phyloP scores from a whole-genome alignment of 2,113 vertebrate species.

The Poecilia latipinna region DNA sequence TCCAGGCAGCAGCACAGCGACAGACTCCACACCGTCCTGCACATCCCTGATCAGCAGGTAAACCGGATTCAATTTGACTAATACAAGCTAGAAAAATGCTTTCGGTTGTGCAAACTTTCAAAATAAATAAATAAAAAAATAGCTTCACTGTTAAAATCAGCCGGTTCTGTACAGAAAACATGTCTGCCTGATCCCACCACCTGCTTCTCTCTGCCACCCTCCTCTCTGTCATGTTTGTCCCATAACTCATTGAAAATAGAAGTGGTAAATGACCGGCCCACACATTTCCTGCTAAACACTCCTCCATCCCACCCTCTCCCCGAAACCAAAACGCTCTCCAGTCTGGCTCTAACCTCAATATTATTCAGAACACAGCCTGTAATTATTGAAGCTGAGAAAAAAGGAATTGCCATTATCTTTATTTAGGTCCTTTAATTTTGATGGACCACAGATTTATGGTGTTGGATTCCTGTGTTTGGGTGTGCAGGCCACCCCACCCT shows the following conservation, averaged over 20 bases:
- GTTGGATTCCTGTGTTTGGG: slow-evolving; percentile 68
- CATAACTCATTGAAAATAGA: slow-evolving; percentile 65
- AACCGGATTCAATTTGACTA: neutral
- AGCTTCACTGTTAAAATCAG: neutral
- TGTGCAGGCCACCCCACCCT: slow-evolving; percentile 65
- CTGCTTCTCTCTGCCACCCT: slow-evolving; percentile 47
- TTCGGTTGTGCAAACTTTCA: no score
- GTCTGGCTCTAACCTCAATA: slow-evolving; percentile 69
- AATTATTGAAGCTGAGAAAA: slow-evolving; percentile 73
- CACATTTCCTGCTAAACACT: slow-evolving; percentile 71
- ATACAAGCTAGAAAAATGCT: no score
- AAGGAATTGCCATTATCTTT: slow-evolving; percentile 75
- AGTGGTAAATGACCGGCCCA: slow-evolving; percentile 66
- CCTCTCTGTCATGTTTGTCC: slow-evolving; percentile 52
- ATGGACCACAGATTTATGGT: slow-evolving; percentile 74
- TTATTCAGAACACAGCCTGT: slow-evolving; percentile 74
- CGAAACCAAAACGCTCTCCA: slow-evolving; percentile 58
- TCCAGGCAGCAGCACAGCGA: slow-evolving; percentile 90
- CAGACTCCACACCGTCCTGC: slow-evolving; percentile 84
- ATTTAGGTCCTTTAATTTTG: slow-evolving; percentile 76
- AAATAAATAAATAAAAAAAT: no score
- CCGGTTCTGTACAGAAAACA: neutral
- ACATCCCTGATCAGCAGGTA: slow-evolving; percentile 86
- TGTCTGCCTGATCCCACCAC: slow-evolving; percentile 47
- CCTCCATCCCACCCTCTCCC: slow-evolving; percentile 55